Percentiles rank a stretch among this genome's conserved stretches.
Evolutionary conservation across 1,140 invertebrate species (phyloP).

Genomic region (Drosophila jambulina): DNA sequence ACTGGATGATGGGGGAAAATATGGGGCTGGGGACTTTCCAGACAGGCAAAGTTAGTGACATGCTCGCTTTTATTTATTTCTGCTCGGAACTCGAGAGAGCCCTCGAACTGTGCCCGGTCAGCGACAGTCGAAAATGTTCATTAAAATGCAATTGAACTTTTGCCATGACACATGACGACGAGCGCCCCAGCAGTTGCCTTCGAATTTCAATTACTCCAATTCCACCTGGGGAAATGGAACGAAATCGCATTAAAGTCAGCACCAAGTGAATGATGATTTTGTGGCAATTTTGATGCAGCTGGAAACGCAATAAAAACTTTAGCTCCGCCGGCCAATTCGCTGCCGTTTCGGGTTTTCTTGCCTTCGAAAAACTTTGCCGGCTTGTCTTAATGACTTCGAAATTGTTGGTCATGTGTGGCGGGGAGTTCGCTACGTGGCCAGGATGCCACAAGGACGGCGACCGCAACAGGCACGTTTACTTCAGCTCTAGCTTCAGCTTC

Average conservation of each 20-base stretch:
- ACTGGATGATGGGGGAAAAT: background rate
- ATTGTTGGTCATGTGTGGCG: slow-evolving; percentile 53
- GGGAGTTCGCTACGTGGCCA: slow-evolving; percentile 35
- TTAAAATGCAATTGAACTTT: slow-evolving; percentile 72
- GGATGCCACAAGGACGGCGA: slow-evolving; percentile 19
- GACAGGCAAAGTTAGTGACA: slow-evolving; percentile 53
- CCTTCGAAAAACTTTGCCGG: slow-evolving; percentile 43
- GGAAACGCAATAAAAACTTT: slow-evolving; percentile 44
- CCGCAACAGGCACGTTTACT: slow-evolving; percentile 47
- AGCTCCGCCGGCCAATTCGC: slow-evolving; percentile 23
- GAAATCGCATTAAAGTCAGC: slow-evolving; percentile 54
- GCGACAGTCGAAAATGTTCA: slow-evolving; percentile 50
- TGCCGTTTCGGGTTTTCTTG: slow-evolving; percentile 8
- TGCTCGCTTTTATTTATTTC: slow-evolving; percentile 60
- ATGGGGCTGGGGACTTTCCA: background rate
- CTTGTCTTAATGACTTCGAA: slow-evolving; percentile 73
- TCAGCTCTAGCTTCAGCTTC: background rate
- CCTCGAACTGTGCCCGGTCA: slow-evolving; percentile 37
- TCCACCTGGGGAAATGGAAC: slow-evolving; percentile 33
- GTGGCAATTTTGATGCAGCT: slow-evolving; percentile 46
- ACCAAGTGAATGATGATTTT: slow-evolving; percentile 60
- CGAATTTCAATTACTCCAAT: slow-evolving; percentile 64
- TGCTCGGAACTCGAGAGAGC: slow-evolving; percentile 11
- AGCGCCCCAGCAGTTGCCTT: slow-evolving; percentile 27
- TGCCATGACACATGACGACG: slow-evolving; percentile 29